Conservation (phyloP, 2,113 vertebrate genomes). For the Odontophorus gujanensis region DNA sequence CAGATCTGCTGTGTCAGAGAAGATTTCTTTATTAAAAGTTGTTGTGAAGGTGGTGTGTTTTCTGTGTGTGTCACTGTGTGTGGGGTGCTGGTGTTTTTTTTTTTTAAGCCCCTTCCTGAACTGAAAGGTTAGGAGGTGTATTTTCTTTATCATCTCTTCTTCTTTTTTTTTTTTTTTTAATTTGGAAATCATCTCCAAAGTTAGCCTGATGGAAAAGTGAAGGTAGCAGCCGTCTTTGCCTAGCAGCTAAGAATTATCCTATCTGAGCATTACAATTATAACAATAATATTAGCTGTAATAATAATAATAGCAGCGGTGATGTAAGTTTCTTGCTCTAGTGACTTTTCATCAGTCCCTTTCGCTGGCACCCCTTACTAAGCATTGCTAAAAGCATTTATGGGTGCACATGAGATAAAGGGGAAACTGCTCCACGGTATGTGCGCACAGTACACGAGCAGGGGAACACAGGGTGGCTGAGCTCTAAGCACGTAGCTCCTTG, state of each 20-base stretch:
- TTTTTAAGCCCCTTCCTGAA: neutral
- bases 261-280: neutral
- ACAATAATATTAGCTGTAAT: neutral
- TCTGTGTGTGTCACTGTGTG: neutral
- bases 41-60: neutral
- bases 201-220: neutral
- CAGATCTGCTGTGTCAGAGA: constrained; percentile 34
- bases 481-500: neutral
- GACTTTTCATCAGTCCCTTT: constrained; percentile 1
- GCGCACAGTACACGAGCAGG: fast-evolving
- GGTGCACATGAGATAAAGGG: fast-evolving
- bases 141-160: neutral
- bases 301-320: neutral
- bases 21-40: constrained; percentile 26
- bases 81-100: neutral
- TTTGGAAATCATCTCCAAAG: neutral
- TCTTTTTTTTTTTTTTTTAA: neutral
- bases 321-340: neutral
- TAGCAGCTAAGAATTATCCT: neutral
- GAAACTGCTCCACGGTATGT: neutral
- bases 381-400: neutral
- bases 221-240: neutral
- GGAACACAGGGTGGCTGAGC: neutral
- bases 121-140: neutral
- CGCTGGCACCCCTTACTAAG: neutral